Evolutionary conservation across 2,888 invertebrate species (phyloP).

Genomic region (Caenorhabditis sinica): DNA sequence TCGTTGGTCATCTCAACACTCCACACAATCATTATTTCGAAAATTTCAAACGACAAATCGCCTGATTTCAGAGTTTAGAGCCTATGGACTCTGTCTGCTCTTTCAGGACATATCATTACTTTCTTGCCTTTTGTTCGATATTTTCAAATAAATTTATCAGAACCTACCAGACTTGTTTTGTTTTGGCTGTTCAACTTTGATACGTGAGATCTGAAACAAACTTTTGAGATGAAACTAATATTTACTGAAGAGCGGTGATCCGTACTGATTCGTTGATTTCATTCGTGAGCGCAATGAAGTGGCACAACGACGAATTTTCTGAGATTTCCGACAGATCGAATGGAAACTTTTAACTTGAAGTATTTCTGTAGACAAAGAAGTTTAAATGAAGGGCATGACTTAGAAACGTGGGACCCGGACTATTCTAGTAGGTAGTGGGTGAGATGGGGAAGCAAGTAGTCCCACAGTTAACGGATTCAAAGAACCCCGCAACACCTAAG

Average conservation of each 20-base stretch:
- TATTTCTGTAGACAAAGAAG: background rate
- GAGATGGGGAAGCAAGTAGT: too few relatives aligned
- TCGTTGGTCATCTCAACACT: conserved; percentile 19
- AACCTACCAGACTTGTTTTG: background rate
- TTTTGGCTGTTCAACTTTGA: background rate
- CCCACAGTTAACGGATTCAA: too few relatives aligned
- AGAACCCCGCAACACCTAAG: too few relatives aligned
- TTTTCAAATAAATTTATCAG: background rate
- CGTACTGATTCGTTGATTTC: background rate
- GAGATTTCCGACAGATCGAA: background rate
- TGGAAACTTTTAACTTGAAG: background rate
- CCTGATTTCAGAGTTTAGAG: too few relatives aligned
- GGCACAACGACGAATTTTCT: background rate
- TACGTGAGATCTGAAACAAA: conserved; percentile 17
- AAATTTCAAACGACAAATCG: conserved; percentile 37
- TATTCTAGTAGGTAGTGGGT: too few relatives aligned
- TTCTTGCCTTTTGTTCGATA: background rate
- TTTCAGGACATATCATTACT: conserved; percentile 9
- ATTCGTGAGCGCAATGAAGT: background rate
- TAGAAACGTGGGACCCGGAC: too few relatives aligned
- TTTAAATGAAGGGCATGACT: too few relatives aligned
- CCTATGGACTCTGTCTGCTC: conserved; percentile 6
- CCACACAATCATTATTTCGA: conserved; percentile 2
- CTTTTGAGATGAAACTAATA: background rate
- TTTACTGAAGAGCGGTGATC: conserved; percentile 13